These are phyloP conservation scores for Euura saliciscinereae DNA, from an alignment of 1,140 invertebrate species.

Conservation along the genomic window DNA sequence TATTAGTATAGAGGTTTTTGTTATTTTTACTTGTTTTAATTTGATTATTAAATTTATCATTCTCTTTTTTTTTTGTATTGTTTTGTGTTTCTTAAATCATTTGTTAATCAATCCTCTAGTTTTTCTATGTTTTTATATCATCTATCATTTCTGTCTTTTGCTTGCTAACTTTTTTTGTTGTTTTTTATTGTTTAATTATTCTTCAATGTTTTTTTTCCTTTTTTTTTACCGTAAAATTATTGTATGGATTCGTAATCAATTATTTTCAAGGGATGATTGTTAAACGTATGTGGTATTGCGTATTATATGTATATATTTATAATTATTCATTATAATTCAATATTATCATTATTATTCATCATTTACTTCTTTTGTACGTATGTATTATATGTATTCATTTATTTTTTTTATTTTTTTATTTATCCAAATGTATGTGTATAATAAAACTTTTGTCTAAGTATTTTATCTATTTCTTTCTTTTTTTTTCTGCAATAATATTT, in stretches of 20 bases:
- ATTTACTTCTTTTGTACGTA: too few relatives aligned
- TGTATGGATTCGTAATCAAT: too few relatives aligned
- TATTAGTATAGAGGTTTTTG: background rate
- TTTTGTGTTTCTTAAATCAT: background rate
- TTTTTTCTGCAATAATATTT: background rate
- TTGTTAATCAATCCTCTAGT: background rate
- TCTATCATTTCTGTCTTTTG: background rate
- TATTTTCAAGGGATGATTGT: background rate
- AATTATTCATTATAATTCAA: background rate
- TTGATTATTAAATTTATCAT: background rate
- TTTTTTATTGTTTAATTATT: slow-evolving; percentile 7
- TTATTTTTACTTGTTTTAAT: too few relatives aligned
- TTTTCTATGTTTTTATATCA: background rate
- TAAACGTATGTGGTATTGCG: background rate
- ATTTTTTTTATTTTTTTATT: too few relatives aligned
- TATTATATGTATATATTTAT: background rate
- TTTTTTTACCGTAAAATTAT: too few relatives aligned
- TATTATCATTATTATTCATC: background rate
- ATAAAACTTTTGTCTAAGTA: background rate
- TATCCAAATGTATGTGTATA: too few relatives aligned
- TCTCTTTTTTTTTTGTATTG: background rate
- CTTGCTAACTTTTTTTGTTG: slow-evolving; percentile 9
- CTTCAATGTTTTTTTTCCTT: slow-evolving; percentile 4
- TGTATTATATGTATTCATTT: too few relatives aligned
- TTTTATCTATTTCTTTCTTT: slow-evolving; percentile 15